Evolutionary conservation across 2,888 invertebrate genomes (phyloP), one percentile per base, ranked within the genome.

Genomic region (Drosophila glabriapex): DNA sequence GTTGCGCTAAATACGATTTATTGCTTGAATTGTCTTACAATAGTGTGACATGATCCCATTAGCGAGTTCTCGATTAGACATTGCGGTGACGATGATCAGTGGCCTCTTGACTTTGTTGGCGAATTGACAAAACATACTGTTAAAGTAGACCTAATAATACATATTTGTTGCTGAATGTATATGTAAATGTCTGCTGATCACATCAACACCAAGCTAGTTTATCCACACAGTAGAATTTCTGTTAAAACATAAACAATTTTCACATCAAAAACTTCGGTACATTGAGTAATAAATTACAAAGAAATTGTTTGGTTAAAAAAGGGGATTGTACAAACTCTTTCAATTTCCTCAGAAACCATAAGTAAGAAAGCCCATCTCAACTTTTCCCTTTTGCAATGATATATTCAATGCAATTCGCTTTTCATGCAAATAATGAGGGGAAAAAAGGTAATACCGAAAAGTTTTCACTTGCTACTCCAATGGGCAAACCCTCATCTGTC

Each of bases 1-100:
- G 66, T 64, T 68, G 71, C 53, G 76, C 64, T 46, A 67, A 85
- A 89, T 75, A 59, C 68, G 73, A 84, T 85, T 82, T 90, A 90
- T 88, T 46, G 62, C 60, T 69, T 65, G 59, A 59, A 65, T 81
- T 67, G 85, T 53, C 64, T 75, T 66, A 62, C 67, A 72, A 82
- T 67, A 59, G 60, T 56, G 65, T 59, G 76, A 60, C 83, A 66
- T 88, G 90, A 63, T 82, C 86, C 65, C 68, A 72, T 78, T 78
- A 25, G 50, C 49, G 28, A 35, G 31, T 31, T 52, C 29, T 56
- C 14, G 19, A 66, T 46, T 54, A 28, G 54, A 43, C 49, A 53
- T 66, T 79, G 54, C 52, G 37, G 33, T n/a, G 19, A 41, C 72
- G 85, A 73, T 69, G 85, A 73, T 69, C 83, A 76, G 43, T 80